Evolutionary conservation across 2,888 invertebrate species (phyloP).

Genomic region (Stenotaenia linearis): DNA sequence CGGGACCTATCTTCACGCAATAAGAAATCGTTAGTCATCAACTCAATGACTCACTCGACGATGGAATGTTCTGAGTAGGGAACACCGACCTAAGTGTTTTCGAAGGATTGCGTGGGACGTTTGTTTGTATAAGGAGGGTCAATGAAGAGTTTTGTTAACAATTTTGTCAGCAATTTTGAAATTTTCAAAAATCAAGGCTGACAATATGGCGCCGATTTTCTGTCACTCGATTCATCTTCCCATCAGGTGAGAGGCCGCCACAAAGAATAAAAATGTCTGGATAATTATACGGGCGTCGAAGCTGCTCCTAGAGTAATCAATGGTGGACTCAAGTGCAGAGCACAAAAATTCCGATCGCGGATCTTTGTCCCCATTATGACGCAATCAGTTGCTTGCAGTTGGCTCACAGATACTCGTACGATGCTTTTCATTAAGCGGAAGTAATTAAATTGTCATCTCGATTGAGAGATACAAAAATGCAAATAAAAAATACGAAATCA

Average conservation of each 20-base stretch:
- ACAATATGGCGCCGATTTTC: background rate
- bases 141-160: background rate
- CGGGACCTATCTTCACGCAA: background rate
- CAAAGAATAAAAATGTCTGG: background rate
- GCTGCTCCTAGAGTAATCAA: background rate
- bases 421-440: background rate
- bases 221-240: background rate
- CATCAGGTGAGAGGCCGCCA: background rate
- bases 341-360: background rate
- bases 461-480: background rate
- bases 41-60: background rate
- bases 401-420: background rate
- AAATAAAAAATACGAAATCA: background rate
- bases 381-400: background rate
- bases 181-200: background rate
- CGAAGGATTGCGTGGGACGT: background rate
- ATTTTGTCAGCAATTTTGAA: background rate
- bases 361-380: background rate
- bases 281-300: background rate
- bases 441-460: background rate
- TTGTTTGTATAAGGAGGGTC: background rate
- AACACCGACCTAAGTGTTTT: background rate
- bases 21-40: background rate
- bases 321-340: background rate
- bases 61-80: background rate